These are phyloP conservation scores for Tachysurus vachellii DNA, from an alignment of 2,113 vertebrate species.

Conservation along the genomic window DNA sequence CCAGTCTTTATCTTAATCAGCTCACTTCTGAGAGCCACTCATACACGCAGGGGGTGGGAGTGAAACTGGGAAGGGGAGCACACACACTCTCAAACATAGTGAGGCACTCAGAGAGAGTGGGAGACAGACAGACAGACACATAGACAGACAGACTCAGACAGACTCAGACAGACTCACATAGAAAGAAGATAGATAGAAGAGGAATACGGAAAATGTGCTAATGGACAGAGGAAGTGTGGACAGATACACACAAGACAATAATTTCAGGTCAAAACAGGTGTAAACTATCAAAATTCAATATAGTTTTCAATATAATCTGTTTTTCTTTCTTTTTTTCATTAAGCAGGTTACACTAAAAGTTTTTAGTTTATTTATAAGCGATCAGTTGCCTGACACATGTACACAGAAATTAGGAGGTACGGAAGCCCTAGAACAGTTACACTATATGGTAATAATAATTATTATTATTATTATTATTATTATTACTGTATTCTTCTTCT, in stretches of 20 bases:
- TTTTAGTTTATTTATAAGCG: neutral
- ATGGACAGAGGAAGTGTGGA: neutral
- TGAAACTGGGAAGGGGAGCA: slow-evolving; percentile 11
- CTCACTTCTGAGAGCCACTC: slow-evolving; percentile 75
- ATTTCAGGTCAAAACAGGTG: neutral
- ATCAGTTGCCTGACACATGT: neutral
- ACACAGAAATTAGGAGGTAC: neutral
- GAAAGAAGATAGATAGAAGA: slow-evolving; percentile 18
- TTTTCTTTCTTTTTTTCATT: neutral
- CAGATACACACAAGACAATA: neutral
- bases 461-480: neutral
- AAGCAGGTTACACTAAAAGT: neutral
- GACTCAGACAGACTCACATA: neutral
- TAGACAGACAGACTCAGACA: slow-evolving; percentile 12
- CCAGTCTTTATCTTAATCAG: slow-evolving; percentile 76
- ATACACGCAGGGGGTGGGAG: slow-evolving; percentile 55
- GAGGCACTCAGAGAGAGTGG: slow-evolving; percentile 37
- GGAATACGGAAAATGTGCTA: slow-evolving; percentile 18
- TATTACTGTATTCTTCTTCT: neutral
- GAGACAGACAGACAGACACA: neutral
- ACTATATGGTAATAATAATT: neutral
- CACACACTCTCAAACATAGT: slow-evolving; percentile 36
- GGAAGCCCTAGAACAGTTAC: neutral
- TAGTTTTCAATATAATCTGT: neutral
- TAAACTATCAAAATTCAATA: neutral